phyloP scores from a whole-genome alignment of 2,797 vertebrate species.

The Notolabrus celidotus region DNA sequence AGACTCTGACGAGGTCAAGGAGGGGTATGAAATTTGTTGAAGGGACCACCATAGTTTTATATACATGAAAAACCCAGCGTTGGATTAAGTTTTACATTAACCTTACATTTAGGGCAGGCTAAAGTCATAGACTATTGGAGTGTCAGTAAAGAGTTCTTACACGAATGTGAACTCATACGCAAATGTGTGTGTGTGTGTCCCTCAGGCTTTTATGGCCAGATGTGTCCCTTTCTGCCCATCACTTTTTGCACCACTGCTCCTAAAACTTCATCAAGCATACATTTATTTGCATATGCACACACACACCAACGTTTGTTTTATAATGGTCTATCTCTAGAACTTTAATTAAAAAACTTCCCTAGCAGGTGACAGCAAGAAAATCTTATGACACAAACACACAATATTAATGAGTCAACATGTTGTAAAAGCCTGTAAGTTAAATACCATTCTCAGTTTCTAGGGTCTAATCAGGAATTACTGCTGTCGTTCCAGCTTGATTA shows the following conservation, averaged over 20 bases:
- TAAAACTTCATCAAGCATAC: slow-evolving; percentile 36
- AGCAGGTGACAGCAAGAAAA: not conserved
- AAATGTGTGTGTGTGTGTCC: slow-evolving; percentile 18
- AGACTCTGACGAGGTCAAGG: no score
- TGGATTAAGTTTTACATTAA: not conserved
- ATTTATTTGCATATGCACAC: not conserved
- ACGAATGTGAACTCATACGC: no score
- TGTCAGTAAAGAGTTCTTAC: not conserved
- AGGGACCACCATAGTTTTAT: no score
- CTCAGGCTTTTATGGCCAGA: slow-evolving; percentile 59
- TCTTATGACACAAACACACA: not conserved
- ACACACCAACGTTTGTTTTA: slow-evolving; percentile 1
- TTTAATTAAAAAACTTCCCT: not conserved
- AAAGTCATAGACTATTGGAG: not conserved
- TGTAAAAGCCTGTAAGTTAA: slow-evolving; percentile 2
- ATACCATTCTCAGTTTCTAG: not conserved
- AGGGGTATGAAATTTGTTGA: no score
- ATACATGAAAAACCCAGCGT: no score
- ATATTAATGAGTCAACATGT: not conserved
- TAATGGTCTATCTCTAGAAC: not conserved
- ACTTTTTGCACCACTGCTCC: slow-evolving; percentile 51
- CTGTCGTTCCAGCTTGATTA: slow-evolving; percentile 7
- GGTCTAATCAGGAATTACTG: slow-evolving; percentile 1
- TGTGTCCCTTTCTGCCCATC: slow-evolving; percentile 55
- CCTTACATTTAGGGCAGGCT: not conserved